Evolutionary conservation across 2,797 vertebrate species (phyloP).

Genomic region (Cyprinodon diabolis): DNA sequence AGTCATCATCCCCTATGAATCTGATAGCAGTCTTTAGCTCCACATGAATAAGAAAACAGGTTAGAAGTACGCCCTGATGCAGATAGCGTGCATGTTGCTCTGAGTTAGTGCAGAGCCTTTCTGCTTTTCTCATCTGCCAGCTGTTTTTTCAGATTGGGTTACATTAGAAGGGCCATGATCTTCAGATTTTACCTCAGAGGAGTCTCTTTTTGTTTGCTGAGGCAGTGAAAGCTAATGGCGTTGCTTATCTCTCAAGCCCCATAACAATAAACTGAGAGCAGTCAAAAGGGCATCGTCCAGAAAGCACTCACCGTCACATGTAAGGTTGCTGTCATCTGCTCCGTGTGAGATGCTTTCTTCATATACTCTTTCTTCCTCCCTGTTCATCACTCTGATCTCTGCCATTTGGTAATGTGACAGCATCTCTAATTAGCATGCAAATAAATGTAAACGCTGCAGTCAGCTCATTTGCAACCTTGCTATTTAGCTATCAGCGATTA

Average conservation of each 20-base stretch:
- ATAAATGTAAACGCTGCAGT: constrained; percentile 75
- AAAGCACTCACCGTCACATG: not conserved
- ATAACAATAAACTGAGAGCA: constrained; percentile 38
- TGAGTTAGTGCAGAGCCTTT: constrained; percentile 26
- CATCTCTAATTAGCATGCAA: constrained; percentile 70
- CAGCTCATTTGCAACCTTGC: constrained; percentile 57
- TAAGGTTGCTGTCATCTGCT: constrained; percentile 11
- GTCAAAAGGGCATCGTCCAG: constrained; percentile 32
- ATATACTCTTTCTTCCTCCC: constrained; percentile 16
- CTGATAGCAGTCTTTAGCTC: constrained; percentile 21
- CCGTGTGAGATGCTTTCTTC: constrained; percentile 4
- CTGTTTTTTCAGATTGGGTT: constrained; percentile 46
- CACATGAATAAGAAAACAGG: constrained; percentile 36
- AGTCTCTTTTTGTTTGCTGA: constrained; percentile 55
- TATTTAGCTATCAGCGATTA: constrained; percentile 73
- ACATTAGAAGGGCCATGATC: constrained; percentile 55
- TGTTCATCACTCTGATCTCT: constrained; percentile 59
- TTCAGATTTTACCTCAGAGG: constrained; percentile 29
- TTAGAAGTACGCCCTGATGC: constrained; percentile 28
- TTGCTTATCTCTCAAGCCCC: constrained; percentile 26
- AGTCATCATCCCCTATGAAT: constrained; percentile 37
- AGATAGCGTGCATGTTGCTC: constrained; percentile 12
- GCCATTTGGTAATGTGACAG: constrained; percentile 63
- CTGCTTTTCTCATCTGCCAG: constrained; percentile 42
- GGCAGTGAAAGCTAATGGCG: constrained; percentile 40